These are phyloP conservation scores for Callipepla squamata DNA, from an alignment of 2,113 vertebrate species.

Conservation along the genomic window DNA sequence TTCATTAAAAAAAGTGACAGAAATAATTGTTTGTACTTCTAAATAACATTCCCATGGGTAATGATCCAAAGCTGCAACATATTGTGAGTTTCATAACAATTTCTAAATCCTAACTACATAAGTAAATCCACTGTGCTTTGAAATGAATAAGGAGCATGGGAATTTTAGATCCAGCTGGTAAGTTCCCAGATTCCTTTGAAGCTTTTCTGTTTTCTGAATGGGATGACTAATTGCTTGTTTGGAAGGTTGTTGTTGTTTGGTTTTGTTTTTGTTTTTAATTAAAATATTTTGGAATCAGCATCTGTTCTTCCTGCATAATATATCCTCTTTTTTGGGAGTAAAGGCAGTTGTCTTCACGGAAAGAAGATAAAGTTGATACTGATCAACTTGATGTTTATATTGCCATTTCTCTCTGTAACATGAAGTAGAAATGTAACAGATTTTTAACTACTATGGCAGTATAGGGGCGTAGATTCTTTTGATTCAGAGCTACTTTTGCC, in stretches of 20 bases:
- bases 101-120: conserved; percentile 53
- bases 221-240: neutral
- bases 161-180: neutral
- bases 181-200: neutral
- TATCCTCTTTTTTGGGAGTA: neutral
- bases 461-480: conserved; percentile 8
- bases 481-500: neutral
- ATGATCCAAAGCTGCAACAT: conserved; percentile 60
- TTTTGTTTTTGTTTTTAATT: neutral
- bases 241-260: neutral
- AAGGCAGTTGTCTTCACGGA: neutral
- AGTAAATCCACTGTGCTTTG: neutral
- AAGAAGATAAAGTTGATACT: neutral
- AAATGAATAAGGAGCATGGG: neutral
- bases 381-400: neutral
- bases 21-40: conserved; percentile 64
- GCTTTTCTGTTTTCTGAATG: neutral
- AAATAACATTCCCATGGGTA: conserved; percentile 71
- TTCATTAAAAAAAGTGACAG: conserved; percentile 43
- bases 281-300: conserved; percentile 3
- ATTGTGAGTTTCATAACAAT: conserved; percentile 63
- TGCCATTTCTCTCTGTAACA: neutral
- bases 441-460: neutral
- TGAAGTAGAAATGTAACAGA: neutral
- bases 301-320: conserved; percentile 8